Base-by-base conservation (phyloP, 2,888 invertebrate genomes). In the Rosalia funebris region DNA sequence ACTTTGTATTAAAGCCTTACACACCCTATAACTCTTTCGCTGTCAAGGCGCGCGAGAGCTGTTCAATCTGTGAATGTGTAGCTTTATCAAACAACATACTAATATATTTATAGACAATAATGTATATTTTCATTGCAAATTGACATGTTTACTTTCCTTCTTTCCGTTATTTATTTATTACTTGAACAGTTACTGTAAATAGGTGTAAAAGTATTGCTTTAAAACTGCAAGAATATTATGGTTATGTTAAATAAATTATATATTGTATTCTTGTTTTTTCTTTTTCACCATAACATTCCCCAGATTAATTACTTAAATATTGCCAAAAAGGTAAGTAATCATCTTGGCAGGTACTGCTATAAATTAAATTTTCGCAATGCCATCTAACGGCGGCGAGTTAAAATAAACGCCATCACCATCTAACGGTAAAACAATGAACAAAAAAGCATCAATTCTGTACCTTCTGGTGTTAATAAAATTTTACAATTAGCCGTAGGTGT, bases 241-340 rank as follows among this genome's bases (percentile, higher is more conserved):
- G 63, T 70, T 72, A 70, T 65, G 71, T 72, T 72, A 59, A 71
- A 71, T 71, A 69, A 71, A 70, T 65, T 55, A 59, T 58, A 66
- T 66, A 66, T 45, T 58, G 58, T 53, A 17, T 50, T 39, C n/a
- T 15, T 16, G 4, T 41, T 31, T 17, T 2, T 16, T 32, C 16
- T 17, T 42, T 42, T 20, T 3, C 25, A 7, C 34, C 34, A 2
- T 7, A 34, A 34, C 10, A 34, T 2, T n/a, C 34, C 11, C 34
- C 34, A 34, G 7, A 34, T 25, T 25, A 25, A 25, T 25, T 25
- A 25, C 9, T 25, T 25, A n/a, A n/a, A n/a, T n/a, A n/a, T n/a
- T n/a, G n/a, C n/a, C n/a, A n/a, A n/a, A n/a, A n/a, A n/a, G n/a
- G n/a, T n/a, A n/a, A n/a, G n/a, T n/a, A n/a, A n/a, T n/a, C n/a